Evolutionary conservation across 2,888 invertebrate genomes (phyloP).

Genomic region (Hybos culiciformis): DNA sequence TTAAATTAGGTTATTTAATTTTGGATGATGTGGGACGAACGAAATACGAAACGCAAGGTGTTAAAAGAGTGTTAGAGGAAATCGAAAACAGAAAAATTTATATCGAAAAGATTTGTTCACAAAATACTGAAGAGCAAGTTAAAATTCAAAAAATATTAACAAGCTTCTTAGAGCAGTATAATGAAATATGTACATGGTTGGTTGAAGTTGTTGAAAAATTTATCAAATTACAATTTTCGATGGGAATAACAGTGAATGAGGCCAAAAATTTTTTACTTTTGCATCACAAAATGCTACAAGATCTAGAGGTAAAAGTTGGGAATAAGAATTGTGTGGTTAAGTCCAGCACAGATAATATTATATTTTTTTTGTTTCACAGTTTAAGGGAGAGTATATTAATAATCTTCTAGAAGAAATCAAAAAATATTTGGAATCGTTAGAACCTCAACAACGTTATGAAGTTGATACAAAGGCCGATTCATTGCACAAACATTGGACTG

Average conservation of each 20-base stretch:
- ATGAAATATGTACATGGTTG: slow-evolving; percentile 59
- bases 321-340: background rate
- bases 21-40: slow-evolving; percentile 52
- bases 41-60: slow-evolving; percentile 50
- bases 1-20: slow-evolving; percentile 58
- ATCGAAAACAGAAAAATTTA: slow-evolving; percentile 59
- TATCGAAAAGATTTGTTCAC: slow-evolving; percentile 47
- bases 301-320: slow-evolving; percentile 44
- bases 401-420: slow-evolving; percentile 47
- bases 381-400: slow-evolving; percentile 54
- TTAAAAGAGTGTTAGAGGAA: slow-evolving; percentile 52
- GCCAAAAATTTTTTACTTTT: slow-evolving; percentile 59
- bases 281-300: slow-evolving; percentile 57
- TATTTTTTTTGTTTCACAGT: slow-evolving; percentile 32
- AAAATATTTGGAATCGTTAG: slow-evolving; percentile 46
- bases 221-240: slow-evolving; percentile 54
- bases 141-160: slow-evolving; percentile 54
- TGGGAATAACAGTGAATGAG: slow-evolving; percentile 53
- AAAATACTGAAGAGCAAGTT: slow-evolving; percentile 53
- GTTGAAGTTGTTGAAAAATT: slow-evolving; percentile 58
- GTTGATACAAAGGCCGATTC: slow-evolving; percentile 49
- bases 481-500: slow-evolving; percentile 48
- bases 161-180: slow-evolving; percentile 53
- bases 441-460: slow-evolving; percentile 48
- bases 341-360: background rate